Percentiles rank a stretch among this genome's conserved stretches.
These are phyloP conservation scores for Candidula unifasciata DNA, from an alignment of 2,888 invertebrate genomes.

Conservation along the genomic window DNA sequence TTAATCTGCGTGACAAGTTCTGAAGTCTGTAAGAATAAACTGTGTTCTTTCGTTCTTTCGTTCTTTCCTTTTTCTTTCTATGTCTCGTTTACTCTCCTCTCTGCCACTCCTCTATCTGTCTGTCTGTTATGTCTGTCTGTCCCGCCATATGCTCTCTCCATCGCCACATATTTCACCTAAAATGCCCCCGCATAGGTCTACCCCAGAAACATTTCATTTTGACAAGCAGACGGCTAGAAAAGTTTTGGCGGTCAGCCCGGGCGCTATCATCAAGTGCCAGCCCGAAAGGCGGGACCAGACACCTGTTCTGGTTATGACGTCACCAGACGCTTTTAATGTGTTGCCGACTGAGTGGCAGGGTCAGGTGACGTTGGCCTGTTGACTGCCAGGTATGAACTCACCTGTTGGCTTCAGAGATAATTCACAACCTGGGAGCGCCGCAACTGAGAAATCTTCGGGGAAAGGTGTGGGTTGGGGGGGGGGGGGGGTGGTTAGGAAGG, in stretches of 20 bases:
- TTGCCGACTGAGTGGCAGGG: conserved; percentile 6
- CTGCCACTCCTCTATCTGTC: neutral
- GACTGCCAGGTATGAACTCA: neutral
- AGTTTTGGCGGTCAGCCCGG: neutral
- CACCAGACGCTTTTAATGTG: neutral
- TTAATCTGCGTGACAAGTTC: too few species aligned
- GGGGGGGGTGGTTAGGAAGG: too few species aligned
- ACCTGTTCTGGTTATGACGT: conserved; percentile 10
- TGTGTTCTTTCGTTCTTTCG: neutral
- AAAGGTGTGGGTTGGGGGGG: too few species aligned
- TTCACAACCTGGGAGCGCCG: too few species aligned
- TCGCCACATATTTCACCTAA: neutral
- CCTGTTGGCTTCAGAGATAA: too few species aligned
- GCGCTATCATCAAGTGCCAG: neutral
- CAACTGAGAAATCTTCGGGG: too few species aligned
- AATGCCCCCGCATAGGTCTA: neutral
- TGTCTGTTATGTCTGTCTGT: neutral
- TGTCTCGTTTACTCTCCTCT: neutral
- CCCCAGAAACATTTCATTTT: neutral
- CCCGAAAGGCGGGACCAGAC: conserved; percentile 16
- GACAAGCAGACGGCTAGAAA: neutral
- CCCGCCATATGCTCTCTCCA: neutral
- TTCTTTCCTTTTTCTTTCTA: neutral
- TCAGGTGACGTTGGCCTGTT: neutral
- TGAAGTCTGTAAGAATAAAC: too few species aligned